Evolutionary conservation across 2,113 vertebrate species (phyloP).

Genomic region (Atractosteus spatula): DNA sequence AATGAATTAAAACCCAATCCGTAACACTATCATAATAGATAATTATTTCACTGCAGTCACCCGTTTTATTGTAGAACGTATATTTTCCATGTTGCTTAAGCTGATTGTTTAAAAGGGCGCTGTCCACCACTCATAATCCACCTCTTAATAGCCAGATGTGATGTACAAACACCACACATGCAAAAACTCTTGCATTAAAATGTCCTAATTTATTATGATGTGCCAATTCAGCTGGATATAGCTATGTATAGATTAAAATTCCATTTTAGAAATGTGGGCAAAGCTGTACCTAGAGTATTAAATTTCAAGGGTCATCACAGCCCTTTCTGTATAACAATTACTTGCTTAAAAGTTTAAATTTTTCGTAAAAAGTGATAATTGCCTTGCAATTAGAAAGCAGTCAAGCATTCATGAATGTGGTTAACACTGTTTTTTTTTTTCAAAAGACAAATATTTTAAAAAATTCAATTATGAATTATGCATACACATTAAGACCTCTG

Average conservation of each 20-base stretch:
- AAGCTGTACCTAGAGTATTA: slow-evolving; percentile 49
- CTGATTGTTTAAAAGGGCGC: slow-evolving; percentile 8
- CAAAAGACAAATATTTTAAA: slow-evolving; percentile 44
- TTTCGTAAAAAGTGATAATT: slow-evolving; percentile 70
- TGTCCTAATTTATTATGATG: slow-evolving; percentile 27
- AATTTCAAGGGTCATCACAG: slow-evolving; percentile 60
- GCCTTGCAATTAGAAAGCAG: slow-evolving; percentile 65
- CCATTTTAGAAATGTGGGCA: slow-evolving; percentile 48
- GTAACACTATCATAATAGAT: slow-evolving; percentile 36
- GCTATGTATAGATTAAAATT: slow-evolving; percentile 54
- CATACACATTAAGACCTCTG: slow-evolving; percentile 65
- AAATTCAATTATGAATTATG: slow-evolving; percentile 56
- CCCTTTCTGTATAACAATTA: slow-evolving; percentile 72
- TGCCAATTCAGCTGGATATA: slow-evolving; percentile 57
- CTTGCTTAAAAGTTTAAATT: slow-evolving; percentile 68
- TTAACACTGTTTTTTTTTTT: slow-evolving; percentile 49
- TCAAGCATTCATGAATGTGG: slow-evolving; percentile 56
- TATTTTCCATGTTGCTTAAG: not conserved
- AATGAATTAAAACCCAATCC: slow-evolving; percentile 38
- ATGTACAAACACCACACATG: slow-evolving; percentile 64
- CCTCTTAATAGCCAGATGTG: slow-evolving; percentile 62
- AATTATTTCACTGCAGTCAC: slow-evolving; percentile 20
- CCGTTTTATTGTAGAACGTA: not conserved
- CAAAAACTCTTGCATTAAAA: slow-evolving; percentile 58
- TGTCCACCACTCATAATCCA: slow-evolving; percentile 33